phyloP scores from a whole-genome alignment of 2,113 vertebrate species.

The Otocyon megalotis region DNA sequence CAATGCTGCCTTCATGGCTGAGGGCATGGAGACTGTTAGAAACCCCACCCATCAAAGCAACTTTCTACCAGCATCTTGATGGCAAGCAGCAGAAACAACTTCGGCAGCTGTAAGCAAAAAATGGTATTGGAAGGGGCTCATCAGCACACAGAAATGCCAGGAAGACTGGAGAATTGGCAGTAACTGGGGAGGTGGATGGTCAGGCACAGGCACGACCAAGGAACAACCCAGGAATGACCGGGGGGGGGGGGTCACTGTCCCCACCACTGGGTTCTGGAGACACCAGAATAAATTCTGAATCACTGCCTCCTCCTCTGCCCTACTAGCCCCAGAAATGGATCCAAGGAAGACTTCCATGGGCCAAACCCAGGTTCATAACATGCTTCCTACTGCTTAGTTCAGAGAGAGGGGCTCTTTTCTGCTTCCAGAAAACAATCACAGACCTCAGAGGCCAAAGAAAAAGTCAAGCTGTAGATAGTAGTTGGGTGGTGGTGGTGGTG shows the following conservation, averaged over 20 bases:
- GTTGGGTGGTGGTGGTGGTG: neutral
- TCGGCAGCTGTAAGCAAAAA: neutral
- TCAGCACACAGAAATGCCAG: neutral
- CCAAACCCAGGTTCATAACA: neutral
- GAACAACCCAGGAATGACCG: neutral
- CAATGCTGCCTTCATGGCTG: neutral
- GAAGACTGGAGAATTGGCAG: neutral
- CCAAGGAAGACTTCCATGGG: neutral
- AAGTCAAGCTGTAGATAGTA: neutral
- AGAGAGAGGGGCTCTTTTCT: neutral
- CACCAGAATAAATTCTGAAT: neutral
- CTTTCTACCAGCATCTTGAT: neutral
- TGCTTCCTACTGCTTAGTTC: neutral
- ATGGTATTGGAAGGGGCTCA: neutral
- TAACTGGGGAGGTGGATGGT: neutral
- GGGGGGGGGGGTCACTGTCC: neutral
- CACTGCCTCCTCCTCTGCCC: neutral
- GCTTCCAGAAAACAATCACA: neutral
- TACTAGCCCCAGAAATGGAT: neutral
- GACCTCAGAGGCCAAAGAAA: neutral
- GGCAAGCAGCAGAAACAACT: neutral
- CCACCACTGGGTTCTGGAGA: neutral
- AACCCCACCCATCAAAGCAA: neutral
- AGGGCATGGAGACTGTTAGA: neutral
- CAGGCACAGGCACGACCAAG: neutral